These are phyloP conservation scores for Xenops minutus DNA, from an alignment of 2,797 vertebrate genomes.

Conservation along the genomic window DNA sequence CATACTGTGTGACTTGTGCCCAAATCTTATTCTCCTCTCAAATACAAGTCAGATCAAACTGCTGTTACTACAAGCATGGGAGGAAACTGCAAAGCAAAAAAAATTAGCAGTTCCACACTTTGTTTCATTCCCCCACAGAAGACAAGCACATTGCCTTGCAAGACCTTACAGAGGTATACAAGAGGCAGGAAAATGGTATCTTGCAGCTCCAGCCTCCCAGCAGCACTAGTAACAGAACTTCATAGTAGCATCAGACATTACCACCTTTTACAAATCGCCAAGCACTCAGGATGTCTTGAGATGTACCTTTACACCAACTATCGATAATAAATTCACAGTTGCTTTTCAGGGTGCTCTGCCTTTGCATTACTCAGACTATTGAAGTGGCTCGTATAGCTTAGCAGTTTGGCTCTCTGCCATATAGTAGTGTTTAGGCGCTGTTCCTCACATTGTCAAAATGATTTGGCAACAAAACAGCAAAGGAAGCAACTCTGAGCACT, in stretches of 20 bases:
- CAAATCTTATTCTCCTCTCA: not conserved
- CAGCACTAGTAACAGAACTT: not conserved
- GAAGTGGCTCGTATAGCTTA: not conserved
- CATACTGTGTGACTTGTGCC: rapidly evolving
- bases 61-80: not conserved
- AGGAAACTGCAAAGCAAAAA: not conserved
- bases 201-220: not conserved
- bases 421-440: not conserved
- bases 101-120: not conserved
- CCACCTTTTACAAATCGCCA: not conserved
- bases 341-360: not conserved
- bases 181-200: not conserved
- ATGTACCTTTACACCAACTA: not conserved
- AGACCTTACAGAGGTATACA: not conserved
- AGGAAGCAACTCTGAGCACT: not conserved
- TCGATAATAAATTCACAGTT: not conserved
- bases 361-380: not conserved
- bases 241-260: not conserved
- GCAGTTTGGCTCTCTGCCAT: not conserved
- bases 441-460: not conserved
- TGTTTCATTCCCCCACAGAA: not conserved
- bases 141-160: not conserved
- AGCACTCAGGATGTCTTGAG: not conserved
- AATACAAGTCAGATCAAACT: not conserved
- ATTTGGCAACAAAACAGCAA: not conserved